Conservation (phyloP, 2,797 vertebrate species). For the Numenius phaeopus region DNA sequence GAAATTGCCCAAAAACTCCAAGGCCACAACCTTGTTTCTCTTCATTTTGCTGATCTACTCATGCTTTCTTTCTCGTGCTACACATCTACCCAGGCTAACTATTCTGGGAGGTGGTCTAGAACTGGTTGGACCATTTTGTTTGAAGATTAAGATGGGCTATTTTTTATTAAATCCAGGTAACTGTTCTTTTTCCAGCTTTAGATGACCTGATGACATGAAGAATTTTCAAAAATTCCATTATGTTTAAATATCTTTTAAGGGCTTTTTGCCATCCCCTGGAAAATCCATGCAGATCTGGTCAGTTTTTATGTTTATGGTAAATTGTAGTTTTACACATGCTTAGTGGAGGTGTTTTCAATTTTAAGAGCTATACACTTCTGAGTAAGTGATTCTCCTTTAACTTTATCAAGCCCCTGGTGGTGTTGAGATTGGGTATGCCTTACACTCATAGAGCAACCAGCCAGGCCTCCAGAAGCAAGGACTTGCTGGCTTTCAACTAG, state of each 20-base stretch:
- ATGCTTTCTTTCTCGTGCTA: background rate
- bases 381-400: background rate
- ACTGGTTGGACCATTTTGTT: background rate
- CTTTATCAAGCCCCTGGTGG: background rate
- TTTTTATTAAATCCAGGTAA: background rate
- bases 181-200: background rate
- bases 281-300: background rate
- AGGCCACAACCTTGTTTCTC: background rate
- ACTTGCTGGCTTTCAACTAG: background rate
- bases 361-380: background rate
- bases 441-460: background rate
- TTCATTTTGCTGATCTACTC: background rate
- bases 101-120: background rate
- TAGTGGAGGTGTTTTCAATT: background rate
- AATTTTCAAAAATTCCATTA: background rate
- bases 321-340: background rate
- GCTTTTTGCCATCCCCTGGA: background rate
- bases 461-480: background rate
- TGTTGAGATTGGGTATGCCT: background rate
- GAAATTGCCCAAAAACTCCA: background rate
- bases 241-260: background rate
- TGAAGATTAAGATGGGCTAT: background rate
- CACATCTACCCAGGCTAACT: background rate
- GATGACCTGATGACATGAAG: background rate
- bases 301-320: background rate